Base-by-base conservation (phyloP, 92 coral and sea anemone species). In the Palythoa grandis region DNA sequence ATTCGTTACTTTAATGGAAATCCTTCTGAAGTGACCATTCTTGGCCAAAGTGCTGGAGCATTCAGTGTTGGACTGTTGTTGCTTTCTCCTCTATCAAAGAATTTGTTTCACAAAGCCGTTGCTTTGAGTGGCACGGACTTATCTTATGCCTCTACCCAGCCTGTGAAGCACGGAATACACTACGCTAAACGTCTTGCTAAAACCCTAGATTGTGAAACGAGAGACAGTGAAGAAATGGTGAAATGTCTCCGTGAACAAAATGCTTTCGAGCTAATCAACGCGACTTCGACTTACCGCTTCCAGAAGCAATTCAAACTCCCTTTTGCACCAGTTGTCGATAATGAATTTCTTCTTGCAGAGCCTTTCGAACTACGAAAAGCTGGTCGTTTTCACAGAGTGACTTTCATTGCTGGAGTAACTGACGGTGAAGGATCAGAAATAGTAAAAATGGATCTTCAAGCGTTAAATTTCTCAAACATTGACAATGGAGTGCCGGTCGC, bases 41-140 rank as follows among this genome's bases (percentile, higher is more conserved):
- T 91, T 87, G 96, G 96, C n/a, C 94, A 93, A 70, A 93, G 96
- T 71, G 96, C 96, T 8, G 96, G 96, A 2, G 96, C 94, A 6
- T 91, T 94, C 38, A 93, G 96, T 70, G 96, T 93, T 17, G 96
- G 96, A 2, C 91, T 93, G 2, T 82, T 83, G 19, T 47, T 93
- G 12, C 83, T 93, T 82, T 93, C 96, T 16, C 96, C 94, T 38
- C 87, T 79, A 12, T 91, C 94, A 23, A 82, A 89, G 74, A 89
- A 91, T 53, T 94, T 93, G 72, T 93, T 93, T 37, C 94, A 89
- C 53, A 86, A 76, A 20, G 96, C 96, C 5, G 91, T 93, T 75
- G 89, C 96, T 53, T 86, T 93, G 17, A 93, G 96, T 76, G 96
- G 96, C 1, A 70, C 71, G 25, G 96, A 91, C 52, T 79, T 93